Conservation (phyloP, 2,888 invertebrate genomes). For the Drosophila tripunctata region DNA sequence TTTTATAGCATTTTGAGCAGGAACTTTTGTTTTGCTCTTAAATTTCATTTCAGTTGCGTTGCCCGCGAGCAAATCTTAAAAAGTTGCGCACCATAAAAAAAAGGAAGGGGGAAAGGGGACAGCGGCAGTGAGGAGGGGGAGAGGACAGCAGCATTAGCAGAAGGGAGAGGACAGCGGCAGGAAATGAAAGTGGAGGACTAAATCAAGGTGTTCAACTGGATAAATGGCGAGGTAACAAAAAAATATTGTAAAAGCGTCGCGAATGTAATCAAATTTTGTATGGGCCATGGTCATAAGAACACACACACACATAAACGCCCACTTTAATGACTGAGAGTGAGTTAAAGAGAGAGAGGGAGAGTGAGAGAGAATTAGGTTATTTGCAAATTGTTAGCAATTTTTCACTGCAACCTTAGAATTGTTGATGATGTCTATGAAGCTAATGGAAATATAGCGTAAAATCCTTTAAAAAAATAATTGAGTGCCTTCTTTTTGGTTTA, state of each 20-base stretch:
- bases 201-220: constrained; percentile 54
- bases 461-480: constrained; percentile 1
- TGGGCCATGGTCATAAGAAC: constrained; percentile 29
- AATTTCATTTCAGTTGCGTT: constrained; percentile 47
- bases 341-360: not conserved
- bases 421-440: constrained; percentile 4
- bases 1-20: constrained; percentile 41
- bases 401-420: constrained; percentile 10
- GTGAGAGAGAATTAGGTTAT: constrained; percentile 1
- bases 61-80: constrained; percentile 35
- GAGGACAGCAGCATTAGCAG: not conserved
- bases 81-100: constrained; percentile 32
- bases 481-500: not conserved
- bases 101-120: not conserved
- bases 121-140: not conserved
- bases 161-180: not conserved
- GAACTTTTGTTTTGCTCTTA: constrained; percentile 53
- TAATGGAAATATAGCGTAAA: not conserved
- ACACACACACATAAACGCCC: constrained; percentile 1
- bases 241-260: constrained; percentile 37
- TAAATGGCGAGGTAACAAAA: constrained; percentile 27
- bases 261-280: constrained; percentile 47
- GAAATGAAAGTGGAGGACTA: constrained; percentile 17
- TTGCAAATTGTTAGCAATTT: constrained; percentile 21
- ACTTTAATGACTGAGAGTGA: constrained; percentile 2